Evolutionary conservation across 2,888 invertebrate genomes (phyloP).

Genomic region (Lysandra bellargus): DNA sequence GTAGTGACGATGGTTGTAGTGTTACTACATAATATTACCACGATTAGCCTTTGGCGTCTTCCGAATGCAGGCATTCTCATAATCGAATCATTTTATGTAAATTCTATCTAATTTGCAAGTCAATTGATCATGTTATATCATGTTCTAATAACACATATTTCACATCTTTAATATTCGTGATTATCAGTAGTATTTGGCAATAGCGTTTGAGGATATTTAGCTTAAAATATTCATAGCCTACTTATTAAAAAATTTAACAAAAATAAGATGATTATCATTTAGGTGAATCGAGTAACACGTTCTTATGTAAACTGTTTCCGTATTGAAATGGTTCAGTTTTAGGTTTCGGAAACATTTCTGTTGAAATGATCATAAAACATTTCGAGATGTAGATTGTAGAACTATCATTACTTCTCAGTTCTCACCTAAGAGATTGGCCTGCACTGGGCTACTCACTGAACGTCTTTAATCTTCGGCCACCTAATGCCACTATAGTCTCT

Average conservation of each 20-base stretch:
- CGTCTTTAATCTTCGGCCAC: no score
- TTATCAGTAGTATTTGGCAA: neutral
- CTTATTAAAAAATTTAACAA: neutral
- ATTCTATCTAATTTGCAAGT: neutral
- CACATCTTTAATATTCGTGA: neutral
- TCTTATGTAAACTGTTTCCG: neutral
- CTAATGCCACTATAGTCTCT: no score
- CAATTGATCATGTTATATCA: neutral
- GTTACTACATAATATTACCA: neutral
- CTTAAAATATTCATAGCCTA: constrained; percentile 15
- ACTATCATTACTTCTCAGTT: neutral
- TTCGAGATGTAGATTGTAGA: no score
- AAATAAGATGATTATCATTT: constrained; percentile 5
- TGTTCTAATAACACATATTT: neutral
- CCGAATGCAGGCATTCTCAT: neutral
- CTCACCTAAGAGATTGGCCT: no score
- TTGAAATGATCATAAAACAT: neutral
- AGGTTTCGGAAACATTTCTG: neutral
- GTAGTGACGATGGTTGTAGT: no score
- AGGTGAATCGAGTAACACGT: neutral
- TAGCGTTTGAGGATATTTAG: neutral
- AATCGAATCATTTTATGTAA: neutral
- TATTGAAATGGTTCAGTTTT: neutral
- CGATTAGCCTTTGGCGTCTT: neutral
- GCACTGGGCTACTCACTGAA: no score